These are phyloP conservation scores for Proteles cristata DNA, from an alignment of 2,113 vertebrate species.

Conservation along the genomic window DNA sequence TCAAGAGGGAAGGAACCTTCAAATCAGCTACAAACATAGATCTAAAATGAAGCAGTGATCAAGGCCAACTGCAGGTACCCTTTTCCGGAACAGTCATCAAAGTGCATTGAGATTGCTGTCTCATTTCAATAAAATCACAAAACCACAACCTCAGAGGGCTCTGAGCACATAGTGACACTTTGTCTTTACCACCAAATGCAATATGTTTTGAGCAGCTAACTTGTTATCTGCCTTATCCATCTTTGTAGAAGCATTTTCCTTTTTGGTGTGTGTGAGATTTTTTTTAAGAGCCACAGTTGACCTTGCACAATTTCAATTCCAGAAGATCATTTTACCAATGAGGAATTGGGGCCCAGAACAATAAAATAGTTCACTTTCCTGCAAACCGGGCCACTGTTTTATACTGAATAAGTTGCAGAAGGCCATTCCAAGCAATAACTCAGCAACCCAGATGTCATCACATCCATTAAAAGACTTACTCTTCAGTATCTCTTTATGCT, in stretches of 20 bases:
- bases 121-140: rapidly evolving
- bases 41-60: background rate
- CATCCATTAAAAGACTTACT: background rate
- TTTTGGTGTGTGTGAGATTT: background rate
- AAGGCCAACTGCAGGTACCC: background rate
- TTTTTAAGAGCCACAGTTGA: background rate
- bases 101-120: background rate
- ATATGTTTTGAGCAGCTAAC: background rate
- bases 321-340: conserved; percentile 1
- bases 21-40: background rate
- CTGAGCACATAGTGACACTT: background rate
- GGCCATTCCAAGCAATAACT: background rate
- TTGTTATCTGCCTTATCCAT: background rate
- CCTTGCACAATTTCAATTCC: background rate
- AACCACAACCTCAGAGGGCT: background rate
- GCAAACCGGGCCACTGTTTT: background rate
- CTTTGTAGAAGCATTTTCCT: background rate
- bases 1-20: background rate
- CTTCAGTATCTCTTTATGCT: background rate
- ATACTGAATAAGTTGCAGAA: background rate
- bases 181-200: background rate
- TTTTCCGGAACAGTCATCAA: background rate
- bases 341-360: background rate
- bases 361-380: conserved; percentile 11
- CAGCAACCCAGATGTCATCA: background rate